Evolutionary conservation across 2,113 vertebrate species (phyloP).

Genomic region (Pelobates fuscus): DNA sequence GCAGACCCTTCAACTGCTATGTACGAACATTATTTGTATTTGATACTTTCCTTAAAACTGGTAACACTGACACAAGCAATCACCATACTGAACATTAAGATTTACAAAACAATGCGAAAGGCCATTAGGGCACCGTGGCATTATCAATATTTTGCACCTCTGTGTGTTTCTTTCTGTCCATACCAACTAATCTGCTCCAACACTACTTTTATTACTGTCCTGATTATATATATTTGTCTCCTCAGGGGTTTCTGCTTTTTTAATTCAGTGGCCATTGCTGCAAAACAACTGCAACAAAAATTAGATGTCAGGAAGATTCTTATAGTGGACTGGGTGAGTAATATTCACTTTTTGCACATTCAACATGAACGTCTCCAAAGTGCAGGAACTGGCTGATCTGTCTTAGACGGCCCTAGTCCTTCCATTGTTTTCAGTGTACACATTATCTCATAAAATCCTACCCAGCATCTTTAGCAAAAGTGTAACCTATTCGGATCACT

Average conservation of each 20-base stretch:
- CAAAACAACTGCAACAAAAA: slow-evolving; percentile 80
- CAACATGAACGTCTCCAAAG: too few species aligned
- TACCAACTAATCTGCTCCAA: neutral
- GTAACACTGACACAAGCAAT: slow-evolving; percentile 4
- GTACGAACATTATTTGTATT: slow-evolving; percentile 67
- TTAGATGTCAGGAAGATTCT: slow-evolving; percentile 85
- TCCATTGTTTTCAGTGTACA: too few species aligned
- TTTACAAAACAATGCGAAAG: too few species aligned
- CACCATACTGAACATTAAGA: too few species aligned
- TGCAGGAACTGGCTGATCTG: too few species aligned
- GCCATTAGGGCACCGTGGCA: too few species aligned
- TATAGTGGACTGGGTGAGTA: slow-evolving; percentile 93
- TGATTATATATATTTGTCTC: slow-evolving; percentile 23
- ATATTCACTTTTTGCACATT: neutral
- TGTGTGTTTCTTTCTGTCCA: neutral
- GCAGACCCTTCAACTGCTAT: slow-evolving; percentile 82
- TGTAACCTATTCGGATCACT: too few species aligned
- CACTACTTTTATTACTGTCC: too few species aligned
- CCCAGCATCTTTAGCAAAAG: too few species aligned
- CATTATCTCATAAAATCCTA: too few species aligned
- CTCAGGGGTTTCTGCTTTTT: slow-evolving; percentile 90
- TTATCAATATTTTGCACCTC: too few species aligned
- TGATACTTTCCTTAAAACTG: slow-evolving; percentile 7
- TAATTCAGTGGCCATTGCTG: slow-evolving; percentile 91
- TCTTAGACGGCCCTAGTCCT: too few species aligned